Evolutionary conservation across 92 coral and sea anemone genomes (phyloP), one percentile per base, ranked within the genome.

Genomic region (Parazoanthus darwini): DNA sequence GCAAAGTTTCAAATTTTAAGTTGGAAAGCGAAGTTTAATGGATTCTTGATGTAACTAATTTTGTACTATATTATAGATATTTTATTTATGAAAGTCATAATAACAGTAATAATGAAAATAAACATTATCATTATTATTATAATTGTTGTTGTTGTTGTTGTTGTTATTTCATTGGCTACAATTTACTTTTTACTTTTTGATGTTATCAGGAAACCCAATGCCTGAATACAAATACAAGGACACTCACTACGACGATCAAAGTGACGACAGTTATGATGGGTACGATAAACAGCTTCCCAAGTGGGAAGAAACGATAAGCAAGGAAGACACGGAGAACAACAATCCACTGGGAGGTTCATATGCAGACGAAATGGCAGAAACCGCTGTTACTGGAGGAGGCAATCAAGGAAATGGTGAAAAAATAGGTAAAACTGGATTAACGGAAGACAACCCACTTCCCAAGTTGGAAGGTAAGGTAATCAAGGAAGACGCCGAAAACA

Each of bases 211-310:
- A 14, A 88, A 94, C 82, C 98, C 98, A 36, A 80, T 94, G 80
- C 98, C 98, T 50, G 98, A 94, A 66, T 94, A 94, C 77, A 86
- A 85, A 59, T 89, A 89, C 77, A 90, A 86, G 81, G 98, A 94
- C 42, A 74, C 70, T 42, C 82, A 81, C 46, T 93, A 89, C 29
- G 85, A 82, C 68, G 63, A 79, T 33, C 67, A 37, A 48, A 74
- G 78, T 70, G 87, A 84, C 25, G 78, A 84, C 3, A 84, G 23
- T 84, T 70, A 79, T 11, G 87, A 84, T 54, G 87, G 87, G 3
- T 71, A 46, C n/a, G 66, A 84, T 48, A 84, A 84, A 70, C 44
- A 82, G 3, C 86, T 82, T 82, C 77, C 86, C 39, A 82, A 67
- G 20, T 82, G 86, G 86, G 86, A 82, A 42, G 86, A 84, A 4